Conservation (phyloP, 2,888 invertebrate genomes). For the Neelides folsomi region DNA sequence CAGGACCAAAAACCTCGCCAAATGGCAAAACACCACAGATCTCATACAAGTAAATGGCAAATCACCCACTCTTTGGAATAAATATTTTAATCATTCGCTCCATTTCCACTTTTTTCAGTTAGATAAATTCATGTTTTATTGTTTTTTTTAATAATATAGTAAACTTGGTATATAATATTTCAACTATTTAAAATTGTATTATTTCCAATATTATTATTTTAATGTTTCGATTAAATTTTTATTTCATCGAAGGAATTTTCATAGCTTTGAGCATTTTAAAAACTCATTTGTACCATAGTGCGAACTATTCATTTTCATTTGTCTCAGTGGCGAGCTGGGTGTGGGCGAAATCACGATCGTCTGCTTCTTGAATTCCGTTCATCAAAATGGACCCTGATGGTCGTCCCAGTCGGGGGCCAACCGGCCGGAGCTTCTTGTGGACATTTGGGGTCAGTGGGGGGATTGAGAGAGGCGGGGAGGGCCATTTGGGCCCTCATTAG, state of each 20-base stretch:
- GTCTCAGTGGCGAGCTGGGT: conserved; percentile 52
- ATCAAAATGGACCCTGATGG: conserved; percentile 46
- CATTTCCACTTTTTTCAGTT: no score
- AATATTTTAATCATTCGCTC: no score
- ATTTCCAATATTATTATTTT: neutral
- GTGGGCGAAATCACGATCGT: conserved; percentile 48
- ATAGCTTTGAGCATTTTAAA: neutral
- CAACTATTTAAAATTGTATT: no score
- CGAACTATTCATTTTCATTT: no score
- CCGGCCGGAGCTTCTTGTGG: conserved; percentile 31
- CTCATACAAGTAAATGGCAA: conserved; percentile 41
- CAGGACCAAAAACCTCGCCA: conserved; percentile 45
- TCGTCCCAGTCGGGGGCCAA: conserved; percentile 44
- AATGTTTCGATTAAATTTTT: neutral
- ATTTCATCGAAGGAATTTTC: neutral
- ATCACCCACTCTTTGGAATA: no score
- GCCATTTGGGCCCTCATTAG: conserved; percentile 46
- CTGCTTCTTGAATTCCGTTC: conserved; percentile 49
- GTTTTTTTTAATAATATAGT: no score
- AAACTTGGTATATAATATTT: no score
- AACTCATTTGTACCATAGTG: conserved; percentile 21
- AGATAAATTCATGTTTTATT: no score
- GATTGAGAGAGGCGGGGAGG: conserved; percentile 46
- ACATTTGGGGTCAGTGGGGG: conserved; percentile 37
- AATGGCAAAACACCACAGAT: conserved; percentile 44